Evolutionary conservation across 1,140 invertebrate species (phyloP).

Genomic region (Chironomus tepperi): DNA sequence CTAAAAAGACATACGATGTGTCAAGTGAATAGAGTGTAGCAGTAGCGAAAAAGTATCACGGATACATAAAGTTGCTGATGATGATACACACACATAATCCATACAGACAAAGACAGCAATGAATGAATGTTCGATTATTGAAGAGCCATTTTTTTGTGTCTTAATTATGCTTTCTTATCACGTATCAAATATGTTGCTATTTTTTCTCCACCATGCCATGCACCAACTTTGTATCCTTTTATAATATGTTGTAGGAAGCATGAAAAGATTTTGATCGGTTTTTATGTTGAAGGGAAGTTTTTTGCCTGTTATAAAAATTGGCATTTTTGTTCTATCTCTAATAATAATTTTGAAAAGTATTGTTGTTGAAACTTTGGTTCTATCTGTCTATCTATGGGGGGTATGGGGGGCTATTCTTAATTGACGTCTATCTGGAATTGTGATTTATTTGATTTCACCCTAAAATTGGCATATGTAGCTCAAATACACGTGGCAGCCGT

Average conservation of each 20-base stretch:
- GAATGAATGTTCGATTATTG: slow-evolving; percentile 7
- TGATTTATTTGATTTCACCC: no score
- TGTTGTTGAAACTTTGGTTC: not conserved
- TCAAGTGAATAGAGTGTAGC: no score
- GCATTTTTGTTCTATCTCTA: no score
- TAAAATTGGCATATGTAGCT: no score
- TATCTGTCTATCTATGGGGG: not conserved
- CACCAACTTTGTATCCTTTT: not conserved
- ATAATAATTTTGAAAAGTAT: not conserved
- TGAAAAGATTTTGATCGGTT: not conserved
- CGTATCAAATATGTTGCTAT: slow-evolving; percentile 22
- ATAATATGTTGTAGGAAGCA: not conserved
- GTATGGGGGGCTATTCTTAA: no score
- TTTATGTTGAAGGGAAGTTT: not conserved
- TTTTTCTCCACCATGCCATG: slow-evolving; percentile 7
- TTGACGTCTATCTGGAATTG: no score
- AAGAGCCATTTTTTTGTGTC: not conserved
- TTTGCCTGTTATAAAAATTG: no score
- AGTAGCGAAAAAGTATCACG: no score
- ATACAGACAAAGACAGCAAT: not conserved
- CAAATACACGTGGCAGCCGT: no score
- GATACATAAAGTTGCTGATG: not conserved
- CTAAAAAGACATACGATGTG: no score
- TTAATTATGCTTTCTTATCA: slow-evolving; percentile 23
- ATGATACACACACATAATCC: not conserved